phyloP scores from a whole-genome alignment of 2,797 vertebrate species.

The Sebastes taczanowskii region DNA sequence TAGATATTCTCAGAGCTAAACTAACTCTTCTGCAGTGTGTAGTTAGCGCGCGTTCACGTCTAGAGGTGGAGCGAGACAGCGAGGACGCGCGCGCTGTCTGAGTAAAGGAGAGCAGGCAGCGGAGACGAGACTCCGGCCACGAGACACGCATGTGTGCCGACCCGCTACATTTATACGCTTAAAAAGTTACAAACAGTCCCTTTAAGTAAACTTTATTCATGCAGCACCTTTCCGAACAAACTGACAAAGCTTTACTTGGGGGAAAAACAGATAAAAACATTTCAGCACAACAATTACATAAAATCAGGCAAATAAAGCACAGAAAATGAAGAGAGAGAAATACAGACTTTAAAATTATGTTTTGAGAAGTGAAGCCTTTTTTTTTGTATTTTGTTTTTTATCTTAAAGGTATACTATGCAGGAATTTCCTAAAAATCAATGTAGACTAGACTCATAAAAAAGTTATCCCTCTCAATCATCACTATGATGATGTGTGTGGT shows the following conservation, averaged over 20 bases:
- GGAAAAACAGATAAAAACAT: no score
- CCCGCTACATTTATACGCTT: no score
- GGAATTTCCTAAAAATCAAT: neutral
- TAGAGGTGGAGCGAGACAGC: no score
- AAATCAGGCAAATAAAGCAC: neutral
- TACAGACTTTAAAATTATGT: neutral
- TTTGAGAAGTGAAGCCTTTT: neutral
- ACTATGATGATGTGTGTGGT: neutral
- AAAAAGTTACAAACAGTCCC: no score
- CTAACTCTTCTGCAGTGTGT: no score
- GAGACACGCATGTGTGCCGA: no score
- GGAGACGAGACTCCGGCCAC: no score
- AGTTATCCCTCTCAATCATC: neutral
- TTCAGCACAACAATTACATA: neutral
- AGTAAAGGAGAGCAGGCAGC: no score
- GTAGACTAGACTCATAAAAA: neutral
- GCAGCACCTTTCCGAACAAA: neutral
- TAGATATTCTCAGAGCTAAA: no score
- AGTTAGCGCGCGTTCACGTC: no score
- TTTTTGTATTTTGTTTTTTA: neutral
- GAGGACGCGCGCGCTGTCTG: no score
- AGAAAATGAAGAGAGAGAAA: neutral
- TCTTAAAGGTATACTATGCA: neutral
- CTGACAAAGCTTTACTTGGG: neutral
- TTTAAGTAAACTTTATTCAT: no score